A percentile compares a stretch with the other conserved stretches of the same genome.
Conservation (phyloP, 1,140 invertebrate genomes). For the Cydia strobilella region DNA sequence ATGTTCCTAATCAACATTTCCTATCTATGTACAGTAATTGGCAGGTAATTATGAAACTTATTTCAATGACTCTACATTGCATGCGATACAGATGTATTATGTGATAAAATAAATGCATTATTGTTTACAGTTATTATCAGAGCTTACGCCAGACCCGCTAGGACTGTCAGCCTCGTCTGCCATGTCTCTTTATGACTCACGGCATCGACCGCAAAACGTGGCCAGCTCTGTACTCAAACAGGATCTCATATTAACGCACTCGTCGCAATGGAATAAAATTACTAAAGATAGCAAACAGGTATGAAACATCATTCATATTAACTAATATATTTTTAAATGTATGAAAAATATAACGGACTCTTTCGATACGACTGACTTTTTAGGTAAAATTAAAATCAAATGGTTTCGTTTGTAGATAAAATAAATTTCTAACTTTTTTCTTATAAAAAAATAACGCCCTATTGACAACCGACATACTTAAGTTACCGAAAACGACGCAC, state of each 20-base stretch:
- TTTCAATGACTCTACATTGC: conserved; percentile 1
- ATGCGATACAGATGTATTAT: conserved; percentile 37
- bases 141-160: conserved; percentile 85
- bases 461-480: too few relatives aligned
- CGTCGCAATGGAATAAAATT: conserved; percentile 81
- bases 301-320: conserved; percentile 32
- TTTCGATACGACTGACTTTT: too few relatives aligned
- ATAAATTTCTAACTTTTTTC: too few relatives aligned
- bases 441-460: too few relatives aligned
- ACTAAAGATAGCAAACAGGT: conserved; percentile 76
- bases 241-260: conserved; percentile 86
- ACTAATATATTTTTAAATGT: background rate
- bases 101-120: conserved; percentile 49
- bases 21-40: conserved; percentile 99
- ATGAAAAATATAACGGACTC: too few relatives aligned
- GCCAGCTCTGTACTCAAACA: conserved; percentile 83
- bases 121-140: conserved; percentile 83
- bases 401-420: too few relatives aligned
- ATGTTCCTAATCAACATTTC: conserved; percentile 93
- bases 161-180: conserved; percentile 85
- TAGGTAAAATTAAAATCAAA: too few relatives aligned
- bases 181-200: conserved; percentile 87
- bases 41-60: conserved; percentile 81
- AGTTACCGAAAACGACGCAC: too few relatives aligned
- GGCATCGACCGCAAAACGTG: conserved; percentile 82